phyloP scores from a whole-genome alignment of 2,113 vertebrate species.

The Rhinichthys klamathensis region DNA sequence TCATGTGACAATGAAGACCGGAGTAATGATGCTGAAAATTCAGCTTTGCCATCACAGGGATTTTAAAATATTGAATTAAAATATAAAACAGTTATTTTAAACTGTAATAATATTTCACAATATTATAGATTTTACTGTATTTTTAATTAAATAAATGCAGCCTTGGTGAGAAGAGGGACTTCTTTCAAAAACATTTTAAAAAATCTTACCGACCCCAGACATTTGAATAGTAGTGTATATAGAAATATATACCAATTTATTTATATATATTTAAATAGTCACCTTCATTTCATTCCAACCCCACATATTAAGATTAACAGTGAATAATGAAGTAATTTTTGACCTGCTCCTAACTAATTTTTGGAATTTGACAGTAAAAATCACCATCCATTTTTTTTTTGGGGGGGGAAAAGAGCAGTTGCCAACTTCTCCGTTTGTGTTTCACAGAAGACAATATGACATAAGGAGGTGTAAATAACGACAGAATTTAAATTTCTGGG shows the following conservation, averaged over 20 bases:
- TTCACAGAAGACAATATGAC: slow-evolving; percentile 5
- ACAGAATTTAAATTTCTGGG: not conserved
- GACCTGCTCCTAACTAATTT: not conserved
- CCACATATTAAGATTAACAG: not conserved
- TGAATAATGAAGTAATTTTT: not conserved
- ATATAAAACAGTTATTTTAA: no score
- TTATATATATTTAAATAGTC: not conserved
- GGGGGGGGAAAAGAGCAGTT: not conserved
- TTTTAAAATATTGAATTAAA: not conserved
- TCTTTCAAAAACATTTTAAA: not conserved
- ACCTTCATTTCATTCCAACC: not conserved
- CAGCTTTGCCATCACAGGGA: no score
- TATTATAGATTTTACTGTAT: not conserved
- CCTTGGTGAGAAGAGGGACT: not conserved
- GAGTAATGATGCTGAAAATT: not conserved
- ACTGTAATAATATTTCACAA: not conserved
- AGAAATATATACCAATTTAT: not conserved
- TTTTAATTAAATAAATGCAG: not conserved
- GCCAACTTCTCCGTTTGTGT: not conserved
- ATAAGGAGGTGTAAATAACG: not conserved
- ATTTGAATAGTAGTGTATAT: not conserved
- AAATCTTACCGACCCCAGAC: not conserved
- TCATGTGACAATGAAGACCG: not conserved
- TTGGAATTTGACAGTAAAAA: not conserved
- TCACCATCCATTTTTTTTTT: not conserved